Evolutionary conservation across 1,140 invertebrate species (phyloP).

Genomic region (Tetramorium alpestre): DNA sequence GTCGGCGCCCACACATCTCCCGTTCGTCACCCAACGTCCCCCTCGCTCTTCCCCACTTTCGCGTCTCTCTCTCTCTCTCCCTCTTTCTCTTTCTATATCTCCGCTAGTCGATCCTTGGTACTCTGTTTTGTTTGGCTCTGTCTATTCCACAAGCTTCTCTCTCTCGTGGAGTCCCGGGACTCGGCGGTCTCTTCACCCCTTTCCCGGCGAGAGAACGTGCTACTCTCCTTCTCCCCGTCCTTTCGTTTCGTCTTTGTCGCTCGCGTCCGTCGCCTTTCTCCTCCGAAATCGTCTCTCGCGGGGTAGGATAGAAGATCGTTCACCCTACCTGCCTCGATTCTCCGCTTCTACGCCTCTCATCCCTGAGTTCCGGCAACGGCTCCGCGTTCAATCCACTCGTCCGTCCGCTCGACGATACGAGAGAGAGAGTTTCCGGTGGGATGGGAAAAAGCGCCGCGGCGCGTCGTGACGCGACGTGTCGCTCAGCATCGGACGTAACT

Average conservation of each 20-base stretch:
- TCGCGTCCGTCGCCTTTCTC: slow-evolving; percentile 29
- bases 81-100: slow-evolving; percentile 23
- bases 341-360: slow-evolving; percentile 54
- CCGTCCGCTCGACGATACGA: slow-evolving; percentile 47
- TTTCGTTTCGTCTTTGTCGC: slow-evolving; percentile 34
- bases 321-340: slow-evolving; percentile 59
- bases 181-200: slow-evolving; percentile 62
- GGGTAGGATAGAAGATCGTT: slow-evolving; percentile 45
- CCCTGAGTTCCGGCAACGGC: slow-evolving; percentile 43
- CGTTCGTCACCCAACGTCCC: slow-evolving; percentile 28
- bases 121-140: slow-evolving; percentile 50
- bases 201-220: slow-evolving; percentile 56
- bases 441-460: background rate
- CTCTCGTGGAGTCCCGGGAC: slow-evolving; percentile 70
- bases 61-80: slow-evolving; percentile 20
- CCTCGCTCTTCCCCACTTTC: slow-evolving; percentile 18
- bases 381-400: slow-evolving; percentile 54
- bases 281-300: slow-evolving; percentile 50
- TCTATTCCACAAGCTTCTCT: slow-evolving; percentile 56
- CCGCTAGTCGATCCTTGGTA: slow-evolving; percentile 31
- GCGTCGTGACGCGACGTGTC: slow-evolving; percentile 25
- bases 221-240: background rate
- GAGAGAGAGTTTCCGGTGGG: background rate
- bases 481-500: slow-evolving; percentile 35
- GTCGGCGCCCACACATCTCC: slow-evolving; percentile 17